Conservation (phyloP, 2,797 vertebrate genomes). For the Esox lucius region DNA sequence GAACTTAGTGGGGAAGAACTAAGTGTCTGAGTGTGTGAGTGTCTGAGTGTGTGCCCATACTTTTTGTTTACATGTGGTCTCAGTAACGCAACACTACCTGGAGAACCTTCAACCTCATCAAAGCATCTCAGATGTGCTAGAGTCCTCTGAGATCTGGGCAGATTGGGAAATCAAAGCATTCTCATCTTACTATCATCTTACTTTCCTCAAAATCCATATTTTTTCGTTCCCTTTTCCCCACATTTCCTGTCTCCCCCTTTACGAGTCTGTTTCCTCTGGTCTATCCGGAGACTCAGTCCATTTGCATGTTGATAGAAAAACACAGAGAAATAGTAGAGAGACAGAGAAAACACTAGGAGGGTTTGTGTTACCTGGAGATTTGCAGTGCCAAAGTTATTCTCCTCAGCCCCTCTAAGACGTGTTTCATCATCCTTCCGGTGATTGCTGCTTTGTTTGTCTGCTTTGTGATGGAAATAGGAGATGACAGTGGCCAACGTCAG, state of each 20-base stretch:
- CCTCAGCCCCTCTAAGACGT: conserved; percentile 61
- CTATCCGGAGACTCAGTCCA: conserved; percentile 54
- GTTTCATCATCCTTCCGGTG: conserved; percentile 61
- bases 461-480: conserved; percentile 67
- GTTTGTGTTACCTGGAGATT: conserved; percentile 62
- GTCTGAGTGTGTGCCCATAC: background rate
- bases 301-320: conserved; percentile 77
- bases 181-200: conserved; percentile 36
- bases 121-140: conserved; percentile 27
- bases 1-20: too few species aligned
- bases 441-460: conserved; percentile 72
- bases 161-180: conserved; percentile 50
- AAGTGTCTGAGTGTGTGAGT: too few species aligned
- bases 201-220: conserved; percentile 32
- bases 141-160: conserved; percentile 22
- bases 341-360: conserved; percentile 60
- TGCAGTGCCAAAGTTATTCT: conserved; percentile 60
- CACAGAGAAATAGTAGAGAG: conserved; percentile 54
- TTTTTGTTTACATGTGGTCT: background rate
- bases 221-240: background rate
- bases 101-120: conserved; percentile 52
- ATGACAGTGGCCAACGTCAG: conserved; percentile 56
- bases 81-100: background rate
- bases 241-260: background rate
- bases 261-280: background rate